These are phyloP conservation scores for Pristionchus entomophagus DNA, from an alignment of 2,888 invertebrate genomes.

Conservation along the genomic window DNA sequence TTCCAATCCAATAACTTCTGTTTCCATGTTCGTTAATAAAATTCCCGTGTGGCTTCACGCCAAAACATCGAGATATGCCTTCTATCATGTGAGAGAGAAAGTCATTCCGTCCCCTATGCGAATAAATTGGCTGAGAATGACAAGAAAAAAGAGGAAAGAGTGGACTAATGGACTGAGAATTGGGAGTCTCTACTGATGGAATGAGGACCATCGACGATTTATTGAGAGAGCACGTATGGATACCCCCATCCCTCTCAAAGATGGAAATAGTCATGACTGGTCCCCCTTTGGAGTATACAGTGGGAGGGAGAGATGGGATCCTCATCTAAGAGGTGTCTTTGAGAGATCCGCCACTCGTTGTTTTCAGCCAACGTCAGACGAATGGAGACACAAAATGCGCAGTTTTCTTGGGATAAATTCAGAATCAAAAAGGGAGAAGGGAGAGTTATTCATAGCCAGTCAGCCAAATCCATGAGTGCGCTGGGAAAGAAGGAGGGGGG, in stretches of 20 bases:
- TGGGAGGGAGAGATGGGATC: not conserved
- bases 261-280: no score
- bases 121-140: slow-evolving; percentile 11
- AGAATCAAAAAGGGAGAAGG: not conserved
- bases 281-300: not conserved
- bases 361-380: not conserved
- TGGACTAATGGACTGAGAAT: not conserved
- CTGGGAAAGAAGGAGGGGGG: not conserved
- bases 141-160: not conserved
- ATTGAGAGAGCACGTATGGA: not conserved
- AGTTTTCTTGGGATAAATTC: not conserved
- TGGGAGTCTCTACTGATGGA: not conserved
- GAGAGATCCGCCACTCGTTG: not conserved
- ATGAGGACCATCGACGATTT: not conserved
- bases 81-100: not conserved
- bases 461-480: no score
- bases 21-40: slow-evolving; percentile 18
- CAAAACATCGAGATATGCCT: not conserved
- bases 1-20: not conserved
- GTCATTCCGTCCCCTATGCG: not conserved
- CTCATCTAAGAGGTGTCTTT: not conserved
- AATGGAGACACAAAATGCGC: not conserved
- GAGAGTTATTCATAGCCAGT: not conserved
- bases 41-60: not conserved
- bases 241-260: not conserved